Base-by-base conservation (phyloP, 1,140 invertebrate genomes). In the Pseudomyrmex concolor region DNA sequence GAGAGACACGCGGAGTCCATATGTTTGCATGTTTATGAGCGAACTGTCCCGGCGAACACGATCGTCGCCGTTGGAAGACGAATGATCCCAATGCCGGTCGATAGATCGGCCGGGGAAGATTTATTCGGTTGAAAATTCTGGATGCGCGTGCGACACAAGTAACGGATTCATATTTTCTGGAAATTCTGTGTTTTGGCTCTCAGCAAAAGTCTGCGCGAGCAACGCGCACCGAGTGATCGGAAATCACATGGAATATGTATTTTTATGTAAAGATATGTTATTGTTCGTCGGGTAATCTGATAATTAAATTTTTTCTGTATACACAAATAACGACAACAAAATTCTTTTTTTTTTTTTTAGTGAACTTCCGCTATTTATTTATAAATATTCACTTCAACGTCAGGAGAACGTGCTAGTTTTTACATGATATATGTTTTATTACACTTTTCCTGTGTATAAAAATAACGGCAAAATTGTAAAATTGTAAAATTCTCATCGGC, bases 21-120 rank as follows among this genome's bases (percentile, higher is more conserved):
- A 76, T 9, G 22, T 15, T 50, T 12, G 57, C 48, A 73, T 82
- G 60, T 62, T 81, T 72, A 72, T 68, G 66, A 45, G 19, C 59
- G 55, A 82, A 73, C 68, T 55, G 50, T 82, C 70, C n/a, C 57
- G 55, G 70, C 25, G 54, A 60, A 80, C 76, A 71, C 48, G 78
- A 63, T 62, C 25, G 57, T 17, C 78, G 48, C 59, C 71, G 48
- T 74, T 74, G 45, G 34, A 74, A 74, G 78, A 82, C 59, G 57
- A 48, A 82, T 71, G 66, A 71, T 70, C 76, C 66, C 57, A 78
- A 78, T 78, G 70, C 48, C 48, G 78, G 48, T 50, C 34, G 34
- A 34, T 54, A 57, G 25, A 74, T 82, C 68, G 68, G 63, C 45
- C 54, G 63, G 15, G n/a, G 15, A 19, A n/a, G 76, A 54, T 70